Conservation (phyloP, 2,888 invertebrate species). For the Syrphus vitripennis region DNA sequence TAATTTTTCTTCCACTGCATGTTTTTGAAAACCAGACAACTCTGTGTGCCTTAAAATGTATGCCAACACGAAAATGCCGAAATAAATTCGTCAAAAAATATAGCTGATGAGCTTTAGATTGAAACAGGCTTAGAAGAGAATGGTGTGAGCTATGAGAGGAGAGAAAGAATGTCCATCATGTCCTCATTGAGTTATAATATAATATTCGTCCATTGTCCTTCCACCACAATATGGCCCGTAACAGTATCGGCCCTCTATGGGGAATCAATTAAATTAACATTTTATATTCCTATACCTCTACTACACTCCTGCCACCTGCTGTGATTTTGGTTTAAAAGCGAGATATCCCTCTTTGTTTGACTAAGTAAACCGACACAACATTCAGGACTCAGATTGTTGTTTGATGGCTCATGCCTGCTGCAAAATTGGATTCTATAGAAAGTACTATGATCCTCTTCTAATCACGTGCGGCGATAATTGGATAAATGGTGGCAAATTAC, state of each 20-base stretch:
- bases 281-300: not conserved
- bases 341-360: constrained; percentile 19
- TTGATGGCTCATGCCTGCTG: not conserved
- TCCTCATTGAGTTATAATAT: not conserved
- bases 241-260: not conserved
- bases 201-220: not conserved
- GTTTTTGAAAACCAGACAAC: too few relatives aligned
- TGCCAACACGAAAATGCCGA: constrained; percentile 41
- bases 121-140: not conserved
- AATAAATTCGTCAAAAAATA: constrained; percentile 24
- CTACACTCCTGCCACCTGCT: not conserved
- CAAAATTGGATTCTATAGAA: constrained; percentile 11
- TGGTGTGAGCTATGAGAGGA: not conserved
- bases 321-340: constrained; percentile 13
- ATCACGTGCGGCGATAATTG: constrained; percentile 59
- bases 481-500: constrained; percentile 59
- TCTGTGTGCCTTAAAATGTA: constrained; percentile 42
- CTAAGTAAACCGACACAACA: constrained; percentile 55
- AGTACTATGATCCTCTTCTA: not conserved
- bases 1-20: not conserved
- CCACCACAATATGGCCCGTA: not conserved
- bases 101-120: not conserved
- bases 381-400: constrained; percentile 38
- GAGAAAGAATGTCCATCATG: constrained; percentile 7
- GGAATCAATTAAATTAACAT: constrained; percentile 64